Percentiles rank a stretch among this genome's conserved stretches.
phyloP scores from a whole-genome alignment of 2,888 invertebrate species.

The Coleophora flavipennella region DNA sequence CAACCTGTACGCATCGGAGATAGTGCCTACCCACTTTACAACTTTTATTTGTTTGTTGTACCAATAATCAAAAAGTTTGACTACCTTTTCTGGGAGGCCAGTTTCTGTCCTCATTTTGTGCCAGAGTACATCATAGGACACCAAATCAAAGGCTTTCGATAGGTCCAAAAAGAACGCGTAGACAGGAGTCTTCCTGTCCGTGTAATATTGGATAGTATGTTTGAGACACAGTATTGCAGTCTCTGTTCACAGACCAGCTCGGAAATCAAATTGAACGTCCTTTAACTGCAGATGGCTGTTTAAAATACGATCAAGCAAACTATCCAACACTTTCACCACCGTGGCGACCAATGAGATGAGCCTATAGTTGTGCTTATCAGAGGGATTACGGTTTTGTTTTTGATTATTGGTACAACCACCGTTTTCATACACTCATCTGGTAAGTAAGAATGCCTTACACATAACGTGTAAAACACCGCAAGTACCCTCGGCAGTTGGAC shows the following conservation, averaged over 20 bases:
- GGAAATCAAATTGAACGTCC: constrained; percentile 19
- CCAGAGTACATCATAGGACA: too few species aligned
- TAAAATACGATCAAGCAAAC: constrained; percentile 13
- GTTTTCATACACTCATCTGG: constrained; percentile 5
- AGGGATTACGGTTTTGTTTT: constrained; percentile 15
- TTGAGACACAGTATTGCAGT: constrained; percentile 15
- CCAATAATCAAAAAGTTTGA: constrained; percentile 5
- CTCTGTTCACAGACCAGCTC: constrained; percentile 14
- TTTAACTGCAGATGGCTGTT: constrained; percentile 11
- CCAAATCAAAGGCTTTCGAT: too few species aligned
- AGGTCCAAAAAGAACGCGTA: too few species aligned
- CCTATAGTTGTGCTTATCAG: constrained; percentile 15
- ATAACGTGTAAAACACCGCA: constrained; percentile 7
- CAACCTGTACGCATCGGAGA: not conserved
- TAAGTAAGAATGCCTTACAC: constrained; percentile 8
- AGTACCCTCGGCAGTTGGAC: constrained; percentile 5
- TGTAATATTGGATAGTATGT: constrained; percentile 1
- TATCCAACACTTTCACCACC: constrained; percentile 13
- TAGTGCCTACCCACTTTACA: not conserved
- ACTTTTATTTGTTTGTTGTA: constrained; percentile 3
- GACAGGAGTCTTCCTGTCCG: too few species aligned
- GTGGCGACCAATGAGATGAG: constrained; percentile 18
- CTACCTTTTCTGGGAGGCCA: constrained; percentile 1
- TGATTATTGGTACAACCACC: constrained; percentile 10
- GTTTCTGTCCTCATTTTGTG: constrained; percentile 4